Evolutionary conservation across 2,888 invertebrate species (phyloP).

Genomic region (Mylabris sibirica): DNA sequence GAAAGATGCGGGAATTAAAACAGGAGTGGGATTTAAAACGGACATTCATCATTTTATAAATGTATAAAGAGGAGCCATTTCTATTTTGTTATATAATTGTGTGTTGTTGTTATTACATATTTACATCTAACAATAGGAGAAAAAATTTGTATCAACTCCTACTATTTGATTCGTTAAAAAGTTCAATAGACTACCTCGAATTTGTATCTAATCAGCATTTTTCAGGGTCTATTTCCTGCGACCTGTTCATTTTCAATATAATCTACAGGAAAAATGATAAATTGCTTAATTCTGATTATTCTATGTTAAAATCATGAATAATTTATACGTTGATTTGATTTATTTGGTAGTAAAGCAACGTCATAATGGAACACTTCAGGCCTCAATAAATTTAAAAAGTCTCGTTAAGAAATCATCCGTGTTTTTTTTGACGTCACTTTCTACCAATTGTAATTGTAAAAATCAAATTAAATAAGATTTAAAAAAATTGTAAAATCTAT

Average conservation of each 20-base stretch:
- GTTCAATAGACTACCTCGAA: not conserved
- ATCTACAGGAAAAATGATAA: not conserved
- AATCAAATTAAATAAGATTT: no score
- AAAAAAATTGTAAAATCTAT: not conserved
- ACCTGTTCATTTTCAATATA: not conserved
- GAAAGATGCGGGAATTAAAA: constrained; percentile 16
- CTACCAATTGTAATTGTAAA: not conserved
- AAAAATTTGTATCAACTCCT: no score
- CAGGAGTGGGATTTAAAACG: constrained; percentile 15
- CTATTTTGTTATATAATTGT: not conserved
- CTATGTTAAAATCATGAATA: not conserved
- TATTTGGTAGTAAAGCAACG: not conserved
- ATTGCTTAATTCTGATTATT: not conserved
- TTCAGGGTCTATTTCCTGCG: not conserved
- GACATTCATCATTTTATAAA: constrained; percentile 12
- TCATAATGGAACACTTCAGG: not conserved
- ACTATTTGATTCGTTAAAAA: no score
- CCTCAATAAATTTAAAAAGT: not conserved
- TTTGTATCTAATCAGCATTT: not conserved
- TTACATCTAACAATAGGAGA: not conserved
- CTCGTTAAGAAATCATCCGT: not conserved
- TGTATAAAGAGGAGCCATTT: not conserved
- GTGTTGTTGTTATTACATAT: not conserved
- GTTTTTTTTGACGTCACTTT: not conserved
- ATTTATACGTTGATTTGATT: not conserved